Evolutionary conservation across 2,888 invertebrate genomes (phyloP).

Genomic region (Apamea sordens): DNA sequence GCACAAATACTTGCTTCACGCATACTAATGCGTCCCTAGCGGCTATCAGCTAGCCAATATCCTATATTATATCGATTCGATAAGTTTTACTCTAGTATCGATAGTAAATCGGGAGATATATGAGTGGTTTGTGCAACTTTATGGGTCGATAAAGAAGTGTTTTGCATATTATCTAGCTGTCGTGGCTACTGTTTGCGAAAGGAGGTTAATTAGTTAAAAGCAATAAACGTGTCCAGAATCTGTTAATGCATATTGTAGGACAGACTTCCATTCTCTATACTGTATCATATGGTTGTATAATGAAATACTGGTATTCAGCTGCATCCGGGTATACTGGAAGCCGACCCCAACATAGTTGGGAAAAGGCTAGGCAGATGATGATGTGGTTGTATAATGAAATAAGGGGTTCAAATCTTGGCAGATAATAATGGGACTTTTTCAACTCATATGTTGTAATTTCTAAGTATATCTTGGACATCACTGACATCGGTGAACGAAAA

Average conservation of each 20-base stretch:
- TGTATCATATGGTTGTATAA: background rate
- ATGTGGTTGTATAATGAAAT: background rate
- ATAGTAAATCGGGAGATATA: conserved; percentile 49
- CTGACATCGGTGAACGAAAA: too few relatives aligned
- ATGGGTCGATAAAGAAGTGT: conserved; percentile 33
- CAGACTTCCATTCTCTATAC: conserved; percentile 2
- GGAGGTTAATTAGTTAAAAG: conserved; percentile 40
- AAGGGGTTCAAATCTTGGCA: background rate
- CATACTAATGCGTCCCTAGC: conserved; percentile 64
- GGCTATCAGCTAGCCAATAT: conserved; percentile 42
- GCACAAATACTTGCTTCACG: conserved; percentile 61
- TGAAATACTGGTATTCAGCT: too few relatives aligned
- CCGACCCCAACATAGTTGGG: too few relatives aligned
- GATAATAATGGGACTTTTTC: too few relatives aligned
- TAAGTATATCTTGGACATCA: too few relatives aligned
- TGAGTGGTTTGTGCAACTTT: conserved; percentile 35
- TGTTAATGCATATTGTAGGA: conserved; percentile 9
- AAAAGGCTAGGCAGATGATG: too few relatives aligned
- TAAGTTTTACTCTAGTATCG: conserved; percentile 56
- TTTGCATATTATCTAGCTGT: conserved; percentile 42
- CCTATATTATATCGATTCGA: conserved; percentile 51
- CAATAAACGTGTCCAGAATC: conserved; percentile 13
- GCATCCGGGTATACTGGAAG: too few relatives aligned
- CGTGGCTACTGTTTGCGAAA: conserved; percentile 30
- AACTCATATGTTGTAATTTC: background rate